Percentiles rank a stretch among this genome's conserved stretches.
phyloP scores from a whole-genome alignment of 2,888 invertebrate genomes.

The Vannuccia rotundouncinata region DNA sequence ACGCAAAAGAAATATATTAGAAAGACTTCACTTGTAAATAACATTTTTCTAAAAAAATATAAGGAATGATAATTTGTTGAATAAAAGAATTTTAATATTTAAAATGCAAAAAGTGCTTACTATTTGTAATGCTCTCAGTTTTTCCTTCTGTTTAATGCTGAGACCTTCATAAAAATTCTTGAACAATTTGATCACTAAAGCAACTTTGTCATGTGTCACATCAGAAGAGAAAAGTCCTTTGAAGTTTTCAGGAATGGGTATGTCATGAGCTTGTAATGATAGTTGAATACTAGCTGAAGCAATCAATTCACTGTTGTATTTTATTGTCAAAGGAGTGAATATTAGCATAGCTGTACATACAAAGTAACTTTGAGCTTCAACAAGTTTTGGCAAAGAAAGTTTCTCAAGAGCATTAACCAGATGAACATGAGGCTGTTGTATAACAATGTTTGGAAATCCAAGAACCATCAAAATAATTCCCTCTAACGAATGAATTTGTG shows the following conservation, averaged over 20 bases:
- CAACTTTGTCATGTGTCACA: neutral
- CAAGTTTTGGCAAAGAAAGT: neutral
- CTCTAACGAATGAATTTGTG: neutral
- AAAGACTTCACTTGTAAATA: no score
- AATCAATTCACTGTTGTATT: neutral
- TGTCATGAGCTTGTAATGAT: neutral
- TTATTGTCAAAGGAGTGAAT: neutral
- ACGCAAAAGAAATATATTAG: no score
- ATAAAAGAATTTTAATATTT: no score
- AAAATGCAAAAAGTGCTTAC: neutral
- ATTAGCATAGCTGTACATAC: neutral
- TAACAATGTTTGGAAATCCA: neutral
- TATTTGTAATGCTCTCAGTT: neutral
- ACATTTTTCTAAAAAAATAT: no score
- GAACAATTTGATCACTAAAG: neutral
- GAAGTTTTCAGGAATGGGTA: neutral
- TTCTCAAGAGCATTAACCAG: neutral
- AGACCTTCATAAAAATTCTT: neutral
- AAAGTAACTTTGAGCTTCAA: neutral
- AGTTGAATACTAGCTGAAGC: neutral
- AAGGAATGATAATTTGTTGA: no score
- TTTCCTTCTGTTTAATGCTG: neutral
- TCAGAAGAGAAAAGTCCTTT: neutral
- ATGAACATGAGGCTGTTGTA: neutral
- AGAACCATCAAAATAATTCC: neutral